Percentiles rank a stretch among this genome's conserved stretches.
Evolutionary conservation across 1,140 invertebrate species (phyloP).

Genomic region (Prorops nasuta): DNA sequence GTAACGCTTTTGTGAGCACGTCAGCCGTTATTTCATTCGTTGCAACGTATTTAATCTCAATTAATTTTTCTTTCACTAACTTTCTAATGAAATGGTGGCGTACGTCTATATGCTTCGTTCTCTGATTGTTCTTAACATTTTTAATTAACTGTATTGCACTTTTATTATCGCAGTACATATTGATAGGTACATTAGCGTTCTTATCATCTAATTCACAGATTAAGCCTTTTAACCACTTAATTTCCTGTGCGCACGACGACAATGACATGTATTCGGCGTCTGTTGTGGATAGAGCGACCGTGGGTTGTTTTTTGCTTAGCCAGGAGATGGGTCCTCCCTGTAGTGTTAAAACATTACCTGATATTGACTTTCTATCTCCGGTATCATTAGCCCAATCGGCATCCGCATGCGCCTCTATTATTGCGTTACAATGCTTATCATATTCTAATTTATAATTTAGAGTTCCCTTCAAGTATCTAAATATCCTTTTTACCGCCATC

Average conservation of each 20-base stretch:
- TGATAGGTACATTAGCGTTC: neutral
- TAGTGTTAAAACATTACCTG: neutral
- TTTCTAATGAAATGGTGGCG: constrained; percentile 5
- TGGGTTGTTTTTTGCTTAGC: neutral
- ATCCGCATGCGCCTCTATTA: neutral
- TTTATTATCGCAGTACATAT: constrained; percentile 4
- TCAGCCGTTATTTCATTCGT: neutral
- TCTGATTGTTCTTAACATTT: neutral
- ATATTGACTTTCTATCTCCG: neutral
- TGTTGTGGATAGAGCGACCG: neutral
- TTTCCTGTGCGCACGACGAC: neutral
- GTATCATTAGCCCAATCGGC: neutral
- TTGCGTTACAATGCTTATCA: neutral
- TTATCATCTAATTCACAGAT: neutral
- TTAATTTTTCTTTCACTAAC: constrained; percentile 1
- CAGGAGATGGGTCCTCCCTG: neutral
- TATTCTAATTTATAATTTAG: neutral
- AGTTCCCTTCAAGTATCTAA: neutral
- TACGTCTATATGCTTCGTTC: constrained; percentile 5
- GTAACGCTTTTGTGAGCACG: neutral
- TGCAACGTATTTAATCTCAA: neutral
- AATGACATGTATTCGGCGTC: neutral
- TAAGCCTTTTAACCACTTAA: neutral
- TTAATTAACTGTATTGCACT: neutral
- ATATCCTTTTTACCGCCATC: neutral